Base-by-base conservation (phyloP, 2,888 invertebrate species). In the Drosophila sordidula region DNA sequence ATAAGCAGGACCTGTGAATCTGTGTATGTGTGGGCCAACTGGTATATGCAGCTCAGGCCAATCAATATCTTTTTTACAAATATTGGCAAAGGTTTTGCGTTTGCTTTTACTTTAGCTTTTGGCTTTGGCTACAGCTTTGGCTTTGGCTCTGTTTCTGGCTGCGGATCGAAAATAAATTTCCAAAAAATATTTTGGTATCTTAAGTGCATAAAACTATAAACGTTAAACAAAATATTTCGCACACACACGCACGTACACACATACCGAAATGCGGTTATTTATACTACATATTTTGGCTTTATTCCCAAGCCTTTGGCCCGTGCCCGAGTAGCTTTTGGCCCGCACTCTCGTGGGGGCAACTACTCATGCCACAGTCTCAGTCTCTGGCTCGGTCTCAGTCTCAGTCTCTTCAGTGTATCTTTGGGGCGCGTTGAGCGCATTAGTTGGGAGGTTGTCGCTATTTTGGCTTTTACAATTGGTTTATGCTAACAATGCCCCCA, bases 1-100 rank as follows among this genome's bases (percentile, higher is more conserved):
- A 72, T 81, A 80, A 83, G 87, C 75, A 71, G 65, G 61, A 76
- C 45, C 52, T 45, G 63, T 51, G 58, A 29, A 49, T 44, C 44
- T 42, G 47, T 65, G 66, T 56, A 49, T 57, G 50, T 51, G 61
- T 56, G 36, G 44, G 69, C 65, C 54, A 54, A 56, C 70, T 56
- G 39, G 46, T 54, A 39, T 39, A 54, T 65, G 74, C 70, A 80
- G 75, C 75, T 83, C 65, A 72, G 76, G 80, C 88, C 87, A 88
- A 86, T 87, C 89, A 88, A 89, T 88, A 89, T 80, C 88, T 84
- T 76, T 84, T 89, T 89, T 79, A 80, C 84, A 87, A 87, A 87
- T 86, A 89, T 89, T 84, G 87, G 80, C 75, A 86, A 87, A 83
- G 89, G 85, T 89, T 85, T 87, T 84, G 76, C 81, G 68, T 82